Percentiles rank a stretch among this genome's conserved stretches.
Evolutionary conservation across 2,888 invertebrate species (phyloP).

Genomic region (Mesochorus sp.): DNA sequence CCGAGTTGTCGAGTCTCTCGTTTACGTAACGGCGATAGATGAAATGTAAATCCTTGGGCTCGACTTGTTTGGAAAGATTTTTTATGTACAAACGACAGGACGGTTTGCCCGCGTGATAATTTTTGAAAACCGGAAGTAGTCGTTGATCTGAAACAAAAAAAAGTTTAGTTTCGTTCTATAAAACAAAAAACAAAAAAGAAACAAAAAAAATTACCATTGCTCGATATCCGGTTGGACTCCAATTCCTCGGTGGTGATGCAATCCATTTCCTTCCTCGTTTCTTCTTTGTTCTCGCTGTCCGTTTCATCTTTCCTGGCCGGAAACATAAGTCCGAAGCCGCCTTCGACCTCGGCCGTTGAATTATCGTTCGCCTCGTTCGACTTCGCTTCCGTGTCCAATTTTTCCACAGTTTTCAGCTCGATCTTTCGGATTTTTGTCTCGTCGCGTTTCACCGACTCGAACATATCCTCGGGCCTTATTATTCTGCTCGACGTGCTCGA

Average conservation of each 20-base stretch:
- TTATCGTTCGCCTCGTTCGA: constrained; percentile 40
- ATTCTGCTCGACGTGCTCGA: constrained; percentile 68
- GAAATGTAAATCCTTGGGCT: constrained; percentile 88
- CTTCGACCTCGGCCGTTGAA: constrained; percentile 64
- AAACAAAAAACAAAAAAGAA: constrained; percentile 7
- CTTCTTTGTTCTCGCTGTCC: constrained; percentile 67
- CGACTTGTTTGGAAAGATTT: constrained; percentile 92
- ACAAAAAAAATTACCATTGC: constrained; percentile 81
- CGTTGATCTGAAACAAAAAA: constrained; percentile 84
- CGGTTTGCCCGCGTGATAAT: constrained; percentile 91
- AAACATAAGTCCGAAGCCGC: constrained; percentile 78
- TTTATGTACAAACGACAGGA: constrained; percentile 95
- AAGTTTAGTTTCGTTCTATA: neutral
- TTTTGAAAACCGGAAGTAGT: constrained; percentile 91
- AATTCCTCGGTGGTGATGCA: constrained; percentile 87
- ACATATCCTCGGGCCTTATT: constrained; percentile 83
- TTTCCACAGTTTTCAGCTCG: constrained; percentile 83
- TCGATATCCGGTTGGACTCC: constrained; percentile 87
- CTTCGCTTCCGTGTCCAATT: constrained; percentile 64
- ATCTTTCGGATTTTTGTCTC: constrained; percentile 82
- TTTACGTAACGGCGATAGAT: constrained; percentile 89
- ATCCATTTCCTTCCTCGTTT: constrained; percentile 71
- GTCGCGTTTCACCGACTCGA: constrained; percentile 82
- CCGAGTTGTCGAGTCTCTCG: constrained; percentile 78
- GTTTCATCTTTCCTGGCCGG: constrained; percentile 73